Base-by-base conservation (phyloP, 2,113 vertebrate species). In the Ochotona curzoniae region DNA sequence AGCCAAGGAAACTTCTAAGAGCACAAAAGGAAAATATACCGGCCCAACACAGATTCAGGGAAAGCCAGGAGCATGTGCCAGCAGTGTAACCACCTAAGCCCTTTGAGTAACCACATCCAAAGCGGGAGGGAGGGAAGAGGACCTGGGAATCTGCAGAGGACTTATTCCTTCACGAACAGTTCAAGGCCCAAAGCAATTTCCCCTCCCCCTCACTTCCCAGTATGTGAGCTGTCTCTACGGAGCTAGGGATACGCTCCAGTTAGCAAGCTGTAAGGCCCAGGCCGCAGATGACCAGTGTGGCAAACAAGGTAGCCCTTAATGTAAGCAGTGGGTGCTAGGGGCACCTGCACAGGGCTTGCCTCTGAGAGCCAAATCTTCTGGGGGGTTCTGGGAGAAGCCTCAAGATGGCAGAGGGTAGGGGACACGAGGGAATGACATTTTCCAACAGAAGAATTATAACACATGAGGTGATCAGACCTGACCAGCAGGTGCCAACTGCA, bases 1-100 rank as follows among this genome's bases (percentile, higher is more conserved):
- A 83, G 93, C 95, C 89, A 95, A 84, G 94, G 93, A 91, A 80
- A 92, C 51, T 69, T 91, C 73, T 76, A 61, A 49, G 82, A 10
- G n/a, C 76, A 75, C 54, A 75, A 64, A 83, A 93, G 87, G 88
- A 80, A 92, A 95, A 96, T 23, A 51, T 18, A 64, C 23, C 79
- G 73, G 20, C 44, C 57, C 61, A 10, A 38, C 13, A 54, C 91
- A 47, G 49, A 88, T 83, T 81, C 91, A 51, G 75, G 85, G 84
- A 67, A 44, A 51, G 51, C 85, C 35, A 30, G 38, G 1, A 73
- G 71, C 7, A 49, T 64, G 12, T 0, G 14, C 73, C 70, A 71
- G 32, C 60, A 51, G 11, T 23, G 30, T 44, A 60, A 54, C 30
- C 38, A 71, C 12, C 25, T 30, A 12, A 0, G 30, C 35, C 71